These are phyloP conservation scores for Gallinago solitaria DNA, from an alignment of 2,797 vertebrate species.

Conservation along the genomic window DNA sequence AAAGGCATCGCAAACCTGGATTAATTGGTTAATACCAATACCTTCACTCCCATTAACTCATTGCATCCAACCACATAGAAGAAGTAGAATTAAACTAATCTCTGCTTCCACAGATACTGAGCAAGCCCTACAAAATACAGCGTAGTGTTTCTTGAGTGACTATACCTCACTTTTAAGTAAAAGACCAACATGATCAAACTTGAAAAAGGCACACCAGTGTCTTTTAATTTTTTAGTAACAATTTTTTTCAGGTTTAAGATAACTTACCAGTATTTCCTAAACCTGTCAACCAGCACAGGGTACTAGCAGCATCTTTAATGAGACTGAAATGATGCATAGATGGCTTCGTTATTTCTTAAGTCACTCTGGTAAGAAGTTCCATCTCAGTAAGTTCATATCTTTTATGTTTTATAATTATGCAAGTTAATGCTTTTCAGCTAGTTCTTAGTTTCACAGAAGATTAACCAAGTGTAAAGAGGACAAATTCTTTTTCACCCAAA, in stretches of 20 bases:
- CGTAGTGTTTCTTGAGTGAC: background rate
- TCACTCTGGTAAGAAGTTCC: background rate
- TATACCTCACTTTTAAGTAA: background rate
- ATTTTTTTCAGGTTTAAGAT: background rate
- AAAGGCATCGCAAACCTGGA: background rate
- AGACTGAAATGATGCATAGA: background rate
- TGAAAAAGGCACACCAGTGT: background rate
- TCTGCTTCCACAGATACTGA: background rate
- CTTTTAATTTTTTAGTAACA: background rate
- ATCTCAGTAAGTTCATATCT: background rate
- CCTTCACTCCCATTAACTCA: background rate
- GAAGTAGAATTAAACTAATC: background rate
- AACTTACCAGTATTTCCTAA: background rate
- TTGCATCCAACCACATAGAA: background rate
- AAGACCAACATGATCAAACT: background rate
- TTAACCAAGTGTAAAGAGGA: background rate
- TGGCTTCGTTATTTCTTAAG: background rate
- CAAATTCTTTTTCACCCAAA: background rate
- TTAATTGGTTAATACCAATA: background rate
- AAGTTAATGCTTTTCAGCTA: background rate
- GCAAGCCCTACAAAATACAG: background rate
- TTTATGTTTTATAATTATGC: background rate
- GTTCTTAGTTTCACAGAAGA: background rate
- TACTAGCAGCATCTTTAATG: background rate
- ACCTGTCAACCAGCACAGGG: background rate